Base-by-base conservation (phyloP, 1,140 invertebrate species). In the Xylocopa sonorina region DNA sequence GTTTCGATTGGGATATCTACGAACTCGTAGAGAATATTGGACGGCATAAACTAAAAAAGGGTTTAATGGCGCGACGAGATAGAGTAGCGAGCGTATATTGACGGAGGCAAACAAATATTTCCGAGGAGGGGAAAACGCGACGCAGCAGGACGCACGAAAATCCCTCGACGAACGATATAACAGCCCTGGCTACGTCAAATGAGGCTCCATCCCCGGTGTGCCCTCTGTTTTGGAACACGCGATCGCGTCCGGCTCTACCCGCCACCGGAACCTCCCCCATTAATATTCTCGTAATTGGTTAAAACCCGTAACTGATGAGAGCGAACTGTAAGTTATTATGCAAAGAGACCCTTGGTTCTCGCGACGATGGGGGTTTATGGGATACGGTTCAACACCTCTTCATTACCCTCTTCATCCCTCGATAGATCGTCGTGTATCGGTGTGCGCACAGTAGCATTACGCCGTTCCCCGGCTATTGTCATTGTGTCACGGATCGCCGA, bases 301-400 rank as follows among this genome's bases (percentile, higher is more conserved):
- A 92, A 93, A 92, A 92, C 92, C 92, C 91, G 92, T 92, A 90
- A 92, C 89, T 91, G 90, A 92, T 91, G 88, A 92, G 88, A 92
- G 88, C 88, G 89, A 90, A 88, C 91, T 89, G 86, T 88, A 89
- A 90, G 89, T 92, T 92, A 93, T 93, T 92, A 92, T 91, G 88
- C 86, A 75, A 88, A 78, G 77, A 89, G 87, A 89, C 89, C 90
- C 89, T 90, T 83, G 87, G 88, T 89, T 87, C 89, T 76, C 84
- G 74, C 77, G 82, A 71, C 82, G 81, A 87, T 87, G 84, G 80
- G 87, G 89, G 89, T 89, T 90, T 92, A 87, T 84, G 85, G 90
- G 86, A 89, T 89, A 92, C 91, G 91, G 88, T 92, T 92, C 91
- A 90, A 93, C 92, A 91, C 92, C 91, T 93, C 91, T 91, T 92